Evolutionary conservation across 2,797 vertebrate species (phyloP).

Genomic region (Leptatherina wallacei): DNA sequence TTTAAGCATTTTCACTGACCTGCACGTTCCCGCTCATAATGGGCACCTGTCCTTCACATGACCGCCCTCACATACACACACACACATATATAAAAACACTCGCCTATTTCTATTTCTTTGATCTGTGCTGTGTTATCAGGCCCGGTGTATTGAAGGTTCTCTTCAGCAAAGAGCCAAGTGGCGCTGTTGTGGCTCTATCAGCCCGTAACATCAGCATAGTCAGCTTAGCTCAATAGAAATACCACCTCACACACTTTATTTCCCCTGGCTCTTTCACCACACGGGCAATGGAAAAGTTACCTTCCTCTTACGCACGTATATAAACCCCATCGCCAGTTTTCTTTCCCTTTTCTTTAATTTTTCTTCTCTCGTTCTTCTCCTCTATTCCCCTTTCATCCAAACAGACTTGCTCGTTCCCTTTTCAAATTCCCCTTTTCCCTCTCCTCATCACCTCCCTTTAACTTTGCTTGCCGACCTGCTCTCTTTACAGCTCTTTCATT

Average conservation of each 20-base stretch:
- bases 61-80: conserved; percentile 29
- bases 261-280: conserved; percentile 43
- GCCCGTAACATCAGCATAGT: conserved; percentile 67
- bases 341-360: conserved; percentile 7
- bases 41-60: conserved; percentile 72
- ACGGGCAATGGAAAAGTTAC: conserved; percentile 24
- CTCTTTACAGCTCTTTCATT: conserved; percentile 33
- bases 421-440: conserved; percentile 54
- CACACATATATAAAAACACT: conserved; percentile 17
- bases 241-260: conserved; percentile 39
- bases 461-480: conserved; percentile 40
- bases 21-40: conserved; percentile 57
- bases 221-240: conserved; percentile 59
- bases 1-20: conserved; percentile 70
- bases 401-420: conserved; percentile 39
- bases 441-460: conserved; percentile 45
- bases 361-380: conserved; percentile 10
- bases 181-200: conserved; percentile 64
- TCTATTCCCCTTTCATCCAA: conserved; percentile 28
- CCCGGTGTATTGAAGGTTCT: conserved; percentile 54
- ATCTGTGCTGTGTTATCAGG: conserved; percentile 58
- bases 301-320: conserved; percentile 10
- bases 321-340: neutral
- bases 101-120: conserved; percentile 41
- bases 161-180: conserved; percentile 63